These are phyloP conservation scores for Napeogenes inachia DNA, from an alignment of 2,888 invertebrate genomes.

Conservation along the genomic window DNA sequence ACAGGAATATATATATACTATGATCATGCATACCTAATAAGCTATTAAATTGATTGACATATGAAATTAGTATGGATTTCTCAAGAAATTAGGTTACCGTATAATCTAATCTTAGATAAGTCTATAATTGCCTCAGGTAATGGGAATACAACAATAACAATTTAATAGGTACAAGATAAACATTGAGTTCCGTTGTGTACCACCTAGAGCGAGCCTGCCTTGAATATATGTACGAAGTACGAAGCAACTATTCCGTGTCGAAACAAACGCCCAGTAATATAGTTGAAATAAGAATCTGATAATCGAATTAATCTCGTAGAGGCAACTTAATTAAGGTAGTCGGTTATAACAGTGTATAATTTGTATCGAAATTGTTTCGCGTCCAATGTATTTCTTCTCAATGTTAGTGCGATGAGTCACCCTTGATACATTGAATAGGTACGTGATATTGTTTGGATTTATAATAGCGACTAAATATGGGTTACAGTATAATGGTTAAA, in stretches of 20 bases:
- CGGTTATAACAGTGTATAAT: conserved; percentile 68
- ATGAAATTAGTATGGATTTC: background rate
- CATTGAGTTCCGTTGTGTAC: conserved; percentile 15
- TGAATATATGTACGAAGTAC: conserved; percentile 15
- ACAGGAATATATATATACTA: too few relatives aligned
- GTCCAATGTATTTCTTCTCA: conserved; percentile 54
- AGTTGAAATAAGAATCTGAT: conserved; percentile 71
- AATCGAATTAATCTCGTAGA: conserved; percentile 69
- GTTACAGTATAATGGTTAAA: conserved; percentile 41
- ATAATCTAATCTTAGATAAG: background rate
- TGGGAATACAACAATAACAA: conserved; percentile 3
- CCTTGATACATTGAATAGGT: conserved; percentile 46
- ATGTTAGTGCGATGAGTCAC: conserved; percentile 57
- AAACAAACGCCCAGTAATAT: conserved; percentile 59
- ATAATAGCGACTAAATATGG: conserved; percentile 58
- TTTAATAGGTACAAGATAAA: conserved; percentile 13
- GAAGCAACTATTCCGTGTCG: conserved; percentile 54
- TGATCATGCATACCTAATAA: background rate
- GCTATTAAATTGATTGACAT: background rate
- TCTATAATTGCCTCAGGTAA: background rate
- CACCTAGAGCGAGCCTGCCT: conserved; percentile 14
- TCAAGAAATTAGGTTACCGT: background rate
- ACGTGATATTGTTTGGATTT: conserved; percentile 71
- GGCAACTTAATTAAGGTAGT: conserved; percentile 70
- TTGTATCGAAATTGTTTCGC: conserved; percentile 72